These are phyloP conservation scores for Pristiophorus japonicus DNA, from an alignment of 2,113 vertebrate genomes.

Conservation along the genomic window DNA sequence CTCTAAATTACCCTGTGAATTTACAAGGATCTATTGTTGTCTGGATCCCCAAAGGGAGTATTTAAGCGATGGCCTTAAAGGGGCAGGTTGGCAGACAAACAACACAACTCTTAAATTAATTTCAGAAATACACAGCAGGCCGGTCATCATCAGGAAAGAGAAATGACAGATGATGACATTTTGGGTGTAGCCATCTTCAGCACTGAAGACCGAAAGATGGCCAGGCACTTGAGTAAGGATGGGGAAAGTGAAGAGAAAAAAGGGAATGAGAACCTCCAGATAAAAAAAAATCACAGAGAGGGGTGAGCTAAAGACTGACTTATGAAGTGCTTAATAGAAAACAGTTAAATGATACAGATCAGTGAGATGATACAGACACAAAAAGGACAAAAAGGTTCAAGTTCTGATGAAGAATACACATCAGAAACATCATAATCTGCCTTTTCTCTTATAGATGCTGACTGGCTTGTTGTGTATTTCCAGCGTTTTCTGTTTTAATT, in stretches of 20 bases:
- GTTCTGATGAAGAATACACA: neutral
- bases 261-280: neutral
- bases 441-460: neutral
- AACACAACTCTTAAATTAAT: neutral
- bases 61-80: neutral
- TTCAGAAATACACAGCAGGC: neutral
- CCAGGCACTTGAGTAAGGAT: neutral
- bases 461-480: neutral
- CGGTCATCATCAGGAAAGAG: neutral
- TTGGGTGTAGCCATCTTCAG: neutral
- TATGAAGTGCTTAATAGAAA: neutral
- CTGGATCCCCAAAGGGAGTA: neutral
- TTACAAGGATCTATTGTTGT: neutral
- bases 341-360: neutral
- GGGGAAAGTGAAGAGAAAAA: neutral
- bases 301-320: neutral
- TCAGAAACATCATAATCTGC: neutral
- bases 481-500: neutral
- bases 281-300: neutral
- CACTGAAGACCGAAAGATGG: neutral
- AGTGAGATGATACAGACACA: neutral
- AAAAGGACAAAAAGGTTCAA: neutral
- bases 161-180: neutral
- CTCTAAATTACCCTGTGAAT: neutral
- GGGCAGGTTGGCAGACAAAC: neutral